Evolutionary conservation across 2,888 invertebrate genomes (phyloP).

Genomic region (Allygus modestus): DNA sequence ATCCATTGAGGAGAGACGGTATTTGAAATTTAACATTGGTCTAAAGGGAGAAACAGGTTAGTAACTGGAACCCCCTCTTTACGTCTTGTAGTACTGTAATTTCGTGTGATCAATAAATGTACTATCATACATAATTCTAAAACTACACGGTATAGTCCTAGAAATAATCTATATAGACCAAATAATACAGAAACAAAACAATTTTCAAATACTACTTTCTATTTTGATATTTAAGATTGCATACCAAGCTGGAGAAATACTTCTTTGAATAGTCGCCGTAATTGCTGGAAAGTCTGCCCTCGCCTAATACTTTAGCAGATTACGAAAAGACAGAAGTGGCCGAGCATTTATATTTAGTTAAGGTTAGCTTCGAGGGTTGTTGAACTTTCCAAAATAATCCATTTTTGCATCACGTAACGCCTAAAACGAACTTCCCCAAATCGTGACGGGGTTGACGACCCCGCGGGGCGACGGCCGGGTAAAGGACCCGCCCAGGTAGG

Average conservation of each 20-base stretch:
- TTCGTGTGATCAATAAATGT: no score
- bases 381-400: conserved; percentile 18
- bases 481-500: background rate
- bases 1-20: no score
- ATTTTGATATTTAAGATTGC: background rate
- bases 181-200: no score
- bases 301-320: conserved; percentile 25
- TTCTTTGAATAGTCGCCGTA: conserved; percentile 21
- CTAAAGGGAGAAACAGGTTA: no score
- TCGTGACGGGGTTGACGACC: background rate
- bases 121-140: no score
- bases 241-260: background rate
- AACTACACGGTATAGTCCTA: no score
- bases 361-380: background rate
- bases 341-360: background rate
- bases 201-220: no score
- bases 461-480: background rate
- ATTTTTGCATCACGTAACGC: conserved; percentile 35
- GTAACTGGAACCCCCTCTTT: no score
- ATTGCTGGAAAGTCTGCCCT: conserved; percentile 8
- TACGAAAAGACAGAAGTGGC: conserved; percentile 21
- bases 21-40: no score
- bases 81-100: no score
- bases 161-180: no score
- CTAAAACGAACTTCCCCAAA: background rate